Evolutionary conservation across 2,888 invertebrate genomes (phyloP).

Genomic region (Apodemia mormo): DNA sequence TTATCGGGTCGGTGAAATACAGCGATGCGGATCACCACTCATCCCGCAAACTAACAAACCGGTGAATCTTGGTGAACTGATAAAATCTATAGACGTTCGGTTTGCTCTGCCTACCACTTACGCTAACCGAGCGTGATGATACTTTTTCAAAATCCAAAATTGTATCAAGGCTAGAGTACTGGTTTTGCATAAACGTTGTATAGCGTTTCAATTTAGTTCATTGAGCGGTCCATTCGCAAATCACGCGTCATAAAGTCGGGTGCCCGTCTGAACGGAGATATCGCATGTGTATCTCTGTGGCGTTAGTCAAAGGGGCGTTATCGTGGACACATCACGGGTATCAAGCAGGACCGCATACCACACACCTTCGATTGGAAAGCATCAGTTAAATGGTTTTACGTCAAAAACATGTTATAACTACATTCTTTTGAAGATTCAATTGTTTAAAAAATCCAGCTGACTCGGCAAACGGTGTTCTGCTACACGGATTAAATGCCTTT

Average conservation of each 20-base stretch:
- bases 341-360: background rate
- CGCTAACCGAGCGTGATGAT: too few relatives aligned
- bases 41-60: too few relatives aligned
- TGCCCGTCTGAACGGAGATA: background rate
- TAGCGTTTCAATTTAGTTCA: conserved; percentile 7
- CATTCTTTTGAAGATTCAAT: too few relatives aligned
- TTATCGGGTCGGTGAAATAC: too few relatives aligned
- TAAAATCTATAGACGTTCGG: too few relatives aligned
- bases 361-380: background rate
- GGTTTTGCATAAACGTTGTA: background rate
- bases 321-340: background rate
- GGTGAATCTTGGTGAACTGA: too few relatives aligned
- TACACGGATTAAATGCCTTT: too few relatives aligned
- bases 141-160: background rate
- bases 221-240: conserved; percentile 8
- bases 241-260: conserved; percentile 15
- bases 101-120: too few relatives aligned
- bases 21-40: too few relatives aligned
- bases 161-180: background rate
- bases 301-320: conserved; percentile 11
- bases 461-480: too few relatives aligned
- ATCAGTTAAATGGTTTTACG: background rate
- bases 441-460: too few relatives aligned
- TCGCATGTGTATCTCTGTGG: conserved; percentile 1
- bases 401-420: background rate